These are phyloP conservation scores for Rhizoglyphus robini DNA, from an alignment of 1,140 invertebrate species.

Conservation along the genomic window DNA sequence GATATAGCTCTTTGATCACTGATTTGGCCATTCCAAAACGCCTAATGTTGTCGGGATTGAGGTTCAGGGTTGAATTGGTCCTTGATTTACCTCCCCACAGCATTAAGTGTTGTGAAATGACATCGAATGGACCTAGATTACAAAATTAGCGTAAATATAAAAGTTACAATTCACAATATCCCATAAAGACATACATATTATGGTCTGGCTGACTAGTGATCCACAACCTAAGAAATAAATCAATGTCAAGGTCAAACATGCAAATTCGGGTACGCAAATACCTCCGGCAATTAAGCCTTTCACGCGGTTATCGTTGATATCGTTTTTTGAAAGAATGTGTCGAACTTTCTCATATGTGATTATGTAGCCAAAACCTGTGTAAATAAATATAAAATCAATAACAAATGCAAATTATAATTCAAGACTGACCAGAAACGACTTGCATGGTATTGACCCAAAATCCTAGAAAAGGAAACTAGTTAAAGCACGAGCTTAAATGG, in stretches of 20 bases:
- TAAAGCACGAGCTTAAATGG: too few relatives aligned
- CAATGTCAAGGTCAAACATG: conserved; percentile 1
- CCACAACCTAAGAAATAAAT: conserved; percentile 47
- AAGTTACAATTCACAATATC: background rate
- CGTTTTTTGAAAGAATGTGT: conserved; percentile 53
- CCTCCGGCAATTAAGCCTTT: conserved; percentile 51
- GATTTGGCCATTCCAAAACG: conserved; percentile 40
- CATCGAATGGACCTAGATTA: conserved; percentile 61
- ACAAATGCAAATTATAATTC: background rate
- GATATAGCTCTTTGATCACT: conserved; percentile 59
- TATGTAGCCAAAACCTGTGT: conserved; percentile 62
- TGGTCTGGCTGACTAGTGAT: conserved; percentile 81
- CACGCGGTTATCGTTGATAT: conserved; percentile 44
- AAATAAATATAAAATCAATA: too few relatives aligned
- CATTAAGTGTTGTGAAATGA: conserved; percentile 93
- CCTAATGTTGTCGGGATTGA: background rate
- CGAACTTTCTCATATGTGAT: conserved; percentile 85
- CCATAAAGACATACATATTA: conserved; percentile 32
- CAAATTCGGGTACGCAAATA: conserved; percentile 2
- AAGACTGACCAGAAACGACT: conserved; percentile 52
- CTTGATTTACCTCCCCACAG: conserved; percentile 48
- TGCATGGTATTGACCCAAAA: conserved; percentile 55
- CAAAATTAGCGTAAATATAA: background rate
- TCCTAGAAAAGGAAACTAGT: conserved; percentile 61
- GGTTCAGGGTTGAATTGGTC: background rate